Evolutionary conservation across 2,797 vertebrate species (phyloP), one percentile per base, ranked within the genome.

Genomic region (Diceros bicornis): DNA sequence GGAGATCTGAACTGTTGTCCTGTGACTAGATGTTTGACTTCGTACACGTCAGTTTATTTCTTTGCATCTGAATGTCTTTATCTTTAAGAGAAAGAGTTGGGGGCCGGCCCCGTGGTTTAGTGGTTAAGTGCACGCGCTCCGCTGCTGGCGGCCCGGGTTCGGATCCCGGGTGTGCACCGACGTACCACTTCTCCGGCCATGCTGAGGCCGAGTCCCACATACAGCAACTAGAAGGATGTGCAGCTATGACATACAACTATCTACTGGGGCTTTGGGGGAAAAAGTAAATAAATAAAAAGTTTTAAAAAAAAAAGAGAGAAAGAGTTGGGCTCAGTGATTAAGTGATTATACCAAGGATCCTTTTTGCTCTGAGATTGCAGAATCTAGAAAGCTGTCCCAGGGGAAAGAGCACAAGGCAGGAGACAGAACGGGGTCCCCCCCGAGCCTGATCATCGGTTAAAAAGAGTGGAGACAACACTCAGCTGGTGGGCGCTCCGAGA

Each of bases 361-460:
- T 91, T 86, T 47, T 74, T 21, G 17, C 59, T n/a, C 52, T 94
- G 47, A 97, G 61, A 59, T 84, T 81, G 29, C n/a, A 12, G 34
- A 92, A 64, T 64, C 37, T 69, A 79, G 23, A 47, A 59, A 83
- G 71, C n/a, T 20, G 37, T 61, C 37, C 29, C 18, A 57, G 27
- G 44, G 55, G 37, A 44, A 71, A 78, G 55, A 71, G 7, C 8
- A 2, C 32, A 23, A 64, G 14, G 5, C 57, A 37, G 23, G 32
- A 92, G 81, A 14, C 61, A 91, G 91, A 86, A 47, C 41, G 66
- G 41, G 68, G 20, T 81, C 91, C 79, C 71, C 37, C 57, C 78
- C 88, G 20, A 18, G 11, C 77, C 23, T 69, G 34, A 62, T 88
- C 37, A 4, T 68, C 52, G 6, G 17, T 78, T 86, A 41, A 14